Base-by-base conservation (phyloP, 2,113 vertebrate genomes). In the Dascyllus trimaculatus region DNA sequence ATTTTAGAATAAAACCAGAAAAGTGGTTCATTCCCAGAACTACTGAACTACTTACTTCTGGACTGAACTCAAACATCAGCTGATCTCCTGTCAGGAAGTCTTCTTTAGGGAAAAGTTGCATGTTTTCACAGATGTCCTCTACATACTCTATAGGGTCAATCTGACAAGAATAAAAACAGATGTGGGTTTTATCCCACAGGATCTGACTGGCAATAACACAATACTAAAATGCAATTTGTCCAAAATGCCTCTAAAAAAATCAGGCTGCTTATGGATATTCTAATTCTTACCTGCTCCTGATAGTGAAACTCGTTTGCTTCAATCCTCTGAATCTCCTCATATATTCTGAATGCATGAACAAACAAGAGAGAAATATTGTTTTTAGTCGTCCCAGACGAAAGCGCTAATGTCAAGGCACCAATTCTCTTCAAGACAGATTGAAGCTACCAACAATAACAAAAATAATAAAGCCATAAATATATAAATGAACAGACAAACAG, bases 291-390 rank as follows among this genome's bases (percentile, higher is more conserved):
- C 95, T 99, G 97, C 75, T 99, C 98, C 91, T 98, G 97, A 81
- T 97, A 99, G 82, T 95, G 96, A 94, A 99, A 99, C 93, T 98
- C 97, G 85, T 98, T 99, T 15, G 96, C 96, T 85, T 99, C 98
- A 67, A 99, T 98, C 93, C 96, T 99, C 92, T 97, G 98, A 88
- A 99, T 98, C 92, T 99, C 98, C 86, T 96, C 96, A 92, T 97
- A 99, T 92, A 99, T 96, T 92, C 98, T 99, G 89, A 78, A 13
- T 3, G 24, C 26, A 65, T 2, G 15, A 46, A 49, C 45, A 62
- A 46, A 85, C 38, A 80, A n/a, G 18, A 81, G 3, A 62, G 40
- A 80, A 52, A 73, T 58, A 74, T 52, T 52, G 74, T 21, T 13
- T 70, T 67, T 43, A 57, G 21, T 62, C 48, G 21, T 46, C 14